These are phyloP conservation scores for Crotalus tigris DNA, from an alignment of 2,113 vertebrate genomes.

Conservation along the genomic window DNA sequence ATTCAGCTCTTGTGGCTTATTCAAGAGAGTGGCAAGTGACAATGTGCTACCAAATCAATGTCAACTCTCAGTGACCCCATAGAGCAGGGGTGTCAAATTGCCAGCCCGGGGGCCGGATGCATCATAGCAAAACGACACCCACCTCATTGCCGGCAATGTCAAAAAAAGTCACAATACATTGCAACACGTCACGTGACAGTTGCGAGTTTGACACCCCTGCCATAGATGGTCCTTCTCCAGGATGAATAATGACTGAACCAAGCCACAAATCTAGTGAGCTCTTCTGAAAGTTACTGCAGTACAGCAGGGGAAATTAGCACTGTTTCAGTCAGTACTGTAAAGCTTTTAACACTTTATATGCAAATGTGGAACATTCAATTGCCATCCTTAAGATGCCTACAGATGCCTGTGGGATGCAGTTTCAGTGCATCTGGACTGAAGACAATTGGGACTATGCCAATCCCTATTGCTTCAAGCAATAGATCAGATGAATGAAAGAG, in stretches of 20 bases:
- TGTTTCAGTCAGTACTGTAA: background rate
- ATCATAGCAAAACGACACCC: no score
- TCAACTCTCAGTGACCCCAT: background rate
- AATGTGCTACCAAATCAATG: background rate
- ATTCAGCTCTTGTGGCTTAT: background rate
- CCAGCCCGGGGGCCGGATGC: no score
- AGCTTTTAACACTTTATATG: background rate
- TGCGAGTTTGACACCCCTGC: no score
- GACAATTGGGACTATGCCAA: background rate
- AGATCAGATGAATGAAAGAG: background rate
- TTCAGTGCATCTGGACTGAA: background rate
- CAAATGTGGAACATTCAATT: background rate
- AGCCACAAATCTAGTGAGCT: background rate
- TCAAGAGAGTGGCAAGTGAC: background rate
- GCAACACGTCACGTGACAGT: no score
- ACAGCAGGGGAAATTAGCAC: background rate
- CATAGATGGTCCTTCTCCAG: background rate
- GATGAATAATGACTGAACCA: background rate
- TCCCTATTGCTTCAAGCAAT: background rate
- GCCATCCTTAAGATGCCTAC: background rate
- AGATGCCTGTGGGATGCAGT: background rate
- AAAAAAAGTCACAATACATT: no score
- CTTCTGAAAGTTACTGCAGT: background rate
- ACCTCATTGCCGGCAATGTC: no score
- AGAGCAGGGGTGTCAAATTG: no score